These are phyloP conservation scores for Zaprionus bogoriensis DNA, from an alignment of 2,888 invertebrate species.

Conservation along the genomic window DNA sequence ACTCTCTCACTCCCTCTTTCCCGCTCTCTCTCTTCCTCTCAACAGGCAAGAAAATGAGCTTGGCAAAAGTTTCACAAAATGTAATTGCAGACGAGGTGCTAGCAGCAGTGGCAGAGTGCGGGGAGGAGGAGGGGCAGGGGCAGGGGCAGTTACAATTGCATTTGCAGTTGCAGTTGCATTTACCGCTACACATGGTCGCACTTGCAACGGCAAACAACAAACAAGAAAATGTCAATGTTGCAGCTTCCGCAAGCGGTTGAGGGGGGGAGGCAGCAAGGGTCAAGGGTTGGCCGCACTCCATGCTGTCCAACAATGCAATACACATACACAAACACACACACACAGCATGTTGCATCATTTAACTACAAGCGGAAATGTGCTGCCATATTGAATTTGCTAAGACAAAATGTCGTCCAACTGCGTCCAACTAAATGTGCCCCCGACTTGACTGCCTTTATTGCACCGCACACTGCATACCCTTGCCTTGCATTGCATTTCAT, in stretches of 20 bases:
- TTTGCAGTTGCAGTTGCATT: conserved; percentile 8
- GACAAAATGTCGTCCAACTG: conserved; percentile 42
- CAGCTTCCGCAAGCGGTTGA: background rate
- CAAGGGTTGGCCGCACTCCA: background rate
- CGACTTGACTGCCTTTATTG: no score
- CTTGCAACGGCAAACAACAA: conserved; percentile 44
- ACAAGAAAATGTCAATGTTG: conserved; percentile 26
- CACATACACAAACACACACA: background rate
- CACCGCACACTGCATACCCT: no score
- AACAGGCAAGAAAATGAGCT: conserved; percentile 41
- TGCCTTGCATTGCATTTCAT: no score
- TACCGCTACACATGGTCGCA: conserved; percentile 44
- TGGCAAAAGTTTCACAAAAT: conserved; percentile 64
- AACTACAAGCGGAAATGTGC: conserved; percentile 57
- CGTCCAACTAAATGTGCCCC: conserved; percentile 1
- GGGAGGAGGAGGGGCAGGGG: background rate
- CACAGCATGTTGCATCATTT: conserved; percentile 42
- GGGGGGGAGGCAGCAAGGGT: background rate
- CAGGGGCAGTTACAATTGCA: conserved; percentile 32
- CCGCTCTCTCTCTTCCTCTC: background rate
- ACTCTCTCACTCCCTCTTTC: background rate
- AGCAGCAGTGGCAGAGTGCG: background rate
- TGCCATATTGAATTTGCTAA: conserved; percentile 65
- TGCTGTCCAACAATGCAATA: conserved; percentile 15
- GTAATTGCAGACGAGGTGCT: conserved; percentile 55